Evolutionary conservation across 2,113 vertebrate species (phyloP).

Genomic region (Parotia lawesii): DNA sequence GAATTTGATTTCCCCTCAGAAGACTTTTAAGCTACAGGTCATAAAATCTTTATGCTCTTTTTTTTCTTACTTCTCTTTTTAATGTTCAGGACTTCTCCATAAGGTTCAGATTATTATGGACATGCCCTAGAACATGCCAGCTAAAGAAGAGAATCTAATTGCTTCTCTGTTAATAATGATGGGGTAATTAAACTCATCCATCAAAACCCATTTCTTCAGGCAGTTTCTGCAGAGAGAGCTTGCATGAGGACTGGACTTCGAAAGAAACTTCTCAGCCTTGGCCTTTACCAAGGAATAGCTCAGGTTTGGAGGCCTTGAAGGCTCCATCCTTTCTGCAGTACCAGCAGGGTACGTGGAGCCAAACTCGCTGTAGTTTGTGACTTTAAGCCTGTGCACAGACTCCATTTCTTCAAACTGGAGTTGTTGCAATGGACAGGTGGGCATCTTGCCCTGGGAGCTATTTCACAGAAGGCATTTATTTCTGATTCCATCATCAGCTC

Average conservation of each 20-base stretch:
- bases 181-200: not conserved
- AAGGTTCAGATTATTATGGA: not conserved
- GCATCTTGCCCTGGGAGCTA: not conserved
- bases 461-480: not conserved
- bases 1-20: not conserved
- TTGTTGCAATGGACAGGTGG: not conserved
- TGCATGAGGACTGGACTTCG: not conserved
- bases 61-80: not conserved
- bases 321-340: not conserved
- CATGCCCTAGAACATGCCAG: not conserved
- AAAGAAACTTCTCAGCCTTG: not conserved
- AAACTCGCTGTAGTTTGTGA: rapidly evolving
- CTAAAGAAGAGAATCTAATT: not conserved
- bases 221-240: not conserved
- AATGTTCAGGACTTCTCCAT: not conserved
- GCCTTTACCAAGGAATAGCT: not conserved
- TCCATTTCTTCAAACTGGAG: not conserved
- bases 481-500: not conserved
- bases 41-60: not conserved
- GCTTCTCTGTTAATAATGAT: not conserved
- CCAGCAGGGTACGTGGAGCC: not conserved
- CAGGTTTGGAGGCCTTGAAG: not conserved
- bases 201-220: not conserved
- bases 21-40: not conserved
- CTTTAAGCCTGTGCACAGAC: not conserved